Base-by-base conservation (phyloP, 2,113 vertebrate genomes). In the Maccullochella peelii region DNA sequence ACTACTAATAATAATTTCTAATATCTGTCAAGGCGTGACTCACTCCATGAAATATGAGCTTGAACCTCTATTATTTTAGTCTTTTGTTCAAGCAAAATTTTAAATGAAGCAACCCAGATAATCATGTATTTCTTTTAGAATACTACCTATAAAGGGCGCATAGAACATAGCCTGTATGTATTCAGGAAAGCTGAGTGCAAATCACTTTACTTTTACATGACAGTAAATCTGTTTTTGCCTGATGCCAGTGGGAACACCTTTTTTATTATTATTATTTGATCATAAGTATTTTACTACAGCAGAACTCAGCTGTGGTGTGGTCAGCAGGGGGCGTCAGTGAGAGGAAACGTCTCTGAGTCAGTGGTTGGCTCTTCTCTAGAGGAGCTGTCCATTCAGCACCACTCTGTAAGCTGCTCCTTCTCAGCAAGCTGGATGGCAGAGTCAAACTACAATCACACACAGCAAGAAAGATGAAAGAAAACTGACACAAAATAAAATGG, bases 351-450 rank as follows among this genome's bases (percentile, higher is more conserved):
- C 44, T 76, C 47, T 61, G 36, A 63, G 0, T 87, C 49, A 25
- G 50, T 30, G 33, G 55, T 76, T 78, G 83, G 78, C 70, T 76
- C 25, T 10, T 57, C 40, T 82, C 7, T n/a, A 6, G 12, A 81
- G 95, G 95, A 95, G 94, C 95, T 96, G 94, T 96, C 93, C 94
- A 23, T 94, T 96, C 95, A 96, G 95, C 92, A 96, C 95, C 89
- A 72, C 86, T 15, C 30, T 82, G 74, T 61, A 8, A 52, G 30
- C 73, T 23, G 54, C 67, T 65, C 27, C 63, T 82, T 16, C 47
- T 47, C 69, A 33, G 47, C 59, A 62, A 27, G 54, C 50, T 42
- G 59, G 27, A 80, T 47, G 76, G 11, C 30, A 21, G 14, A 68
- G 58, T 79, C n/a, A 57, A 65, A 42, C 55, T 18, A 12, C 11